These are phyloP conservation scores for Equus quagga DNA, from an alignment of 2,113 vertebrate species.

Conservation along the genomic window DNA sequence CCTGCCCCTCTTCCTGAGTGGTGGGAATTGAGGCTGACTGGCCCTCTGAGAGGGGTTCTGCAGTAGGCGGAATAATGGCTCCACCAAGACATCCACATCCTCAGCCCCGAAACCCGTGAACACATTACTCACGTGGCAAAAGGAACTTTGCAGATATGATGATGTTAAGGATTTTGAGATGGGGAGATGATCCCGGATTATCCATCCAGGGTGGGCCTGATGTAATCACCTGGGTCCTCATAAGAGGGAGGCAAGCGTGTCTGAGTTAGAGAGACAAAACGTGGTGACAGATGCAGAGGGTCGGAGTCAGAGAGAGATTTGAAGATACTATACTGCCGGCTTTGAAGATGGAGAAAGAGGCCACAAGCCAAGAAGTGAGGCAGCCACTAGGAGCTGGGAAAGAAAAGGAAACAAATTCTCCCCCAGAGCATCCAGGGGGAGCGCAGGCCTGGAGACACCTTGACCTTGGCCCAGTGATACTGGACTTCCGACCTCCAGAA, in stretches of 20 bases:
- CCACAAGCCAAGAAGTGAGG: neutral
- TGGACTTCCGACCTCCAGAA: neutral
- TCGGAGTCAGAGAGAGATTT: neutral
- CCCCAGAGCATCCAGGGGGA: neutral
- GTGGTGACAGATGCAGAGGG: neutral
- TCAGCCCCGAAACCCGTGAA: neutral
- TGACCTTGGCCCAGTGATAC: neutral
- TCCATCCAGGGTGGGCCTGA: too few relatives aligned
- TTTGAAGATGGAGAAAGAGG: neutral
- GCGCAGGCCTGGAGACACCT: fast-evolving
- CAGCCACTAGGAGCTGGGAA: neutral
- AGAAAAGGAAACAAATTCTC: neutral
- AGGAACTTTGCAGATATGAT: neutral
- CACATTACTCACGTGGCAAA: neutral
- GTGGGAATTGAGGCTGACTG: fast-evolving
- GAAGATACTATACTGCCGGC: neutral
- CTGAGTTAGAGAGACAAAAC: neutral
- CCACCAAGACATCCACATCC: neutral
- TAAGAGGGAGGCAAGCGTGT: neutral
- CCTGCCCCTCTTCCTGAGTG: neutral
- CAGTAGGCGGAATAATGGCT: neutral
- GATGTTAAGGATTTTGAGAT: neutral
- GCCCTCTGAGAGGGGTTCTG: neutral
- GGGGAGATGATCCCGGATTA: neutral
- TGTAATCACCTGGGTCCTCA: neutral